Evolutionary conservation across 2,888 invertebrate genomes (phyloP).

Genomic region (Lithosia quadra): DNA sequence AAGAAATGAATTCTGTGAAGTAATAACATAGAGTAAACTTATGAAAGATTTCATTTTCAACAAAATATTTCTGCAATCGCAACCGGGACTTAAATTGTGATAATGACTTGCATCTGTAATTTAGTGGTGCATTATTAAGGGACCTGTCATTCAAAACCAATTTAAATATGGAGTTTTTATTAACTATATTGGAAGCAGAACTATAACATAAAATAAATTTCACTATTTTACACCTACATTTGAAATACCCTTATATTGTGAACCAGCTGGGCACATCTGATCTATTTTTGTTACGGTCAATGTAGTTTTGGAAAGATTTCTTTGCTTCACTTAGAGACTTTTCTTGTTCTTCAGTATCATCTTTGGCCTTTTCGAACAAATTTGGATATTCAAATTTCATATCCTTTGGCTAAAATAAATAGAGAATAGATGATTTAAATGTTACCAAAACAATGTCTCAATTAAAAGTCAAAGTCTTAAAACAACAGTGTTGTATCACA

Average conservation of each 20-base stretch:
- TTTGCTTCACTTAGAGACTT: conserved; percentile 89
- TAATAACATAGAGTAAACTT: too few species aligned
- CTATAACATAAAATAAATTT: conserved; percentile 20
- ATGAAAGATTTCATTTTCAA: too few species aligned
- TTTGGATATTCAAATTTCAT: conserved; percentile 92
- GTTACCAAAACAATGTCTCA: neutral
- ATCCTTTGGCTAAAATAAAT: conserved; percentile 88
- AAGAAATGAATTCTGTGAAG: too few species aligned
- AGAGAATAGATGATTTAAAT: neutral
- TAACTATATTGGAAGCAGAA: conserved; percentile 21
- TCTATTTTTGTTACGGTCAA: conserved; percentile 89
- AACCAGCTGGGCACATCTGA: conserved; percentile 94
- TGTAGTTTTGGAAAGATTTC: conserved; percentile 86
- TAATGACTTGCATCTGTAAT: too few species aligned
- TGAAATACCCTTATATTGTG: conserved; percentile 80
- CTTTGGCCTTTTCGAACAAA: conserved; percentile 86
- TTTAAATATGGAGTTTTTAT: conserved; percentile 20
- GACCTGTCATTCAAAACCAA: neutral
- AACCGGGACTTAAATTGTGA: too few species aligned
- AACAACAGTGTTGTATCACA: neutral
- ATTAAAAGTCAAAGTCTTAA: neutral
- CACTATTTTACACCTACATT: conserved; percentile 21
- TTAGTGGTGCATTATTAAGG: too few species aligned
- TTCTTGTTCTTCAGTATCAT: conserved; percentile 86
- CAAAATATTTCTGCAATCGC: too few species aligned